Percentiles rank a stretch among this genome's conserved stretches.
phyloP scores from a whole-genome alignment of 2,888 invertebrate genomes.

The Drosophila histrio region DNA sequence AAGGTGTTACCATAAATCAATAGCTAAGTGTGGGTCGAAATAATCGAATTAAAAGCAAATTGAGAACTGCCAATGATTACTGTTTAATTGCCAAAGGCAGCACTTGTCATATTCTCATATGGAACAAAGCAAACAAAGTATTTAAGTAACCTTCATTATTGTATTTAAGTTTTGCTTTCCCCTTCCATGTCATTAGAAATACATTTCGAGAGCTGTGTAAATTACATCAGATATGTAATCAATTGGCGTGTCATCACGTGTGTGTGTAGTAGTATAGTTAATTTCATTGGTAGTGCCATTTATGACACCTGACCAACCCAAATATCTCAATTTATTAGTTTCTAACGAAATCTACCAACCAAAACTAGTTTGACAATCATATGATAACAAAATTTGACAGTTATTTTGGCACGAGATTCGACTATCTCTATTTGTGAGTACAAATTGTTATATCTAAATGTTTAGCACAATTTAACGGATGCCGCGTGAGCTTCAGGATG shows the following conservation, averaged over 20 bases:
- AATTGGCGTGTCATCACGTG: conserved; percentile 15
- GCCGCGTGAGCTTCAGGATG: conserved; percentile 8
- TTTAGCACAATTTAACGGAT: conserved; percentile 54
- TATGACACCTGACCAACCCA: conserved; percentile 17
- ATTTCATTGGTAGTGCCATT: conserved; percentile 5
- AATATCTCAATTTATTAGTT: background rate
- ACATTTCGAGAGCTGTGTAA: background rate
- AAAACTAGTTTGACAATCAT: conserved; percentile 20
- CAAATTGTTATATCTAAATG: conserved; percentile 37
- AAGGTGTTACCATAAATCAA: conserved; percentile 30
- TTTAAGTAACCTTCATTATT: background rate
- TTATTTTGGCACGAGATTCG: conserved; percentile 5
- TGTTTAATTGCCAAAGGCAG: background rate
- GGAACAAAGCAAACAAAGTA: background rate
- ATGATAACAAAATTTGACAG: conserved; percentile 26
- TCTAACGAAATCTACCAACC: conserved; percentile 5
- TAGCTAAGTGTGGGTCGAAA: conserved; percentile 3
- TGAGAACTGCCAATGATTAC: background rate
- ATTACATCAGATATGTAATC: background rate
- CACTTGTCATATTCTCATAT: background rate
- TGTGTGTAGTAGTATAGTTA: conserved; percentile 20
- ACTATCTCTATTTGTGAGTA: conserved; percentile 8
- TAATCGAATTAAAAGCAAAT: background rate
- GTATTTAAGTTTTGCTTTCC: too few species aligned
- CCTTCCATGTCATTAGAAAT: background rate